phyloP scores from a whole-genome alignment of 2,113 vertebrate genomes.

The Petaurus breviceps region DNA sequence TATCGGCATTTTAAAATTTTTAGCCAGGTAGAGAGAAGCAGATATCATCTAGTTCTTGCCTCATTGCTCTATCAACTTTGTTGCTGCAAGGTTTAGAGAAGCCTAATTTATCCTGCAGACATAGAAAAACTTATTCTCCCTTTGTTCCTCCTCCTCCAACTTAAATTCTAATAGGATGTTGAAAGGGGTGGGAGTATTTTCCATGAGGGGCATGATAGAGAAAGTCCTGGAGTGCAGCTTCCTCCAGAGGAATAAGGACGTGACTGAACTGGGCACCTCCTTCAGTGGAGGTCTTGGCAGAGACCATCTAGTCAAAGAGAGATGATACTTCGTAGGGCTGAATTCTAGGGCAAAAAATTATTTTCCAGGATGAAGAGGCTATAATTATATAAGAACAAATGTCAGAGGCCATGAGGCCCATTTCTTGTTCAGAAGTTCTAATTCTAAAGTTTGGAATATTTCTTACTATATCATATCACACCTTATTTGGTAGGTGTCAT shows the following conservation, averaged over 20 bases:
- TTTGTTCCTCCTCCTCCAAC: not conserved
- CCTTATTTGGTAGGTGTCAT: not conserved
- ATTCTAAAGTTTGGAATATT: not conserved
- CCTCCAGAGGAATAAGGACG: not conserved
- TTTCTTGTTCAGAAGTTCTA: not conserved
- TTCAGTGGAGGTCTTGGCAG: not conserved
- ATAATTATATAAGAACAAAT: not conserved
- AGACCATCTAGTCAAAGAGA: not conserved
- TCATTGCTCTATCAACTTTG: not conserved
- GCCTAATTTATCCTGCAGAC: not conserved
- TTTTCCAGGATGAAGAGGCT: not conserved
- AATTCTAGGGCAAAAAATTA: not conserved
- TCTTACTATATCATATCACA: not conserved
- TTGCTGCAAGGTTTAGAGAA: not conserved
- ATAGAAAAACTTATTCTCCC: not conserved
- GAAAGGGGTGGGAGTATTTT: not conserved
- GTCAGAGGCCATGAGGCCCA: not conserved
- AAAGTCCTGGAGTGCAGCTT: not conserved
- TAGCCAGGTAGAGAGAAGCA: not conserved
- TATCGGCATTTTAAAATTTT: constrained; percentile 7
- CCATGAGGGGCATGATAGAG: not conserved
- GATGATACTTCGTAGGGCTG: not conserved
- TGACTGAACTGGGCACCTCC: not conserved
- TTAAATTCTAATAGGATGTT: not conserved
- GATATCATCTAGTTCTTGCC: not conserved